These are phyloP conservation scores for Dolichallabes microphthalmus DNA, from an alignment of 2,113 vertebrate species.

Conservation along the genomic window DNA sequence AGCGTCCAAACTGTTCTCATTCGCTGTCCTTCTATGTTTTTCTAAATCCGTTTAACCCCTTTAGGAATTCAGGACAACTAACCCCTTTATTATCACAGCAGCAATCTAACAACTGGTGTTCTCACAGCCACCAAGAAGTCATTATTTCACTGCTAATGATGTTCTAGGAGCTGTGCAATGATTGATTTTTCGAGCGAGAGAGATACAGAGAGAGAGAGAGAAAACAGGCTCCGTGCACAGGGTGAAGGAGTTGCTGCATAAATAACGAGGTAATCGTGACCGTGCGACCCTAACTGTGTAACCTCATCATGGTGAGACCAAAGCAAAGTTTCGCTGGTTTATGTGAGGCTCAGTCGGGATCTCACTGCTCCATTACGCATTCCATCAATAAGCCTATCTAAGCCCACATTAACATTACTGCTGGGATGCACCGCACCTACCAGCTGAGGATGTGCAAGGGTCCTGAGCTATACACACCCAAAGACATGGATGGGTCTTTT, in stretches of 20 bases:
- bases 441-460: conserved; percentile 16
- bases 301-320: conserved; percentile 37
- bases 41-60: neutral
- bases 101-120: conserved; percentile 22
- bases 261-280: conserved; percentile 27
- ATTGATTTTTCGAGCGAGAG: conserved; percentile 20
- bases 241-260: conserved; percentile 1
- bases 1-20: conserved; percentile 1
- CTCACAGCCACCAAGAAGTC: conserved; percentile 25
- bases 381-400: conserved; percentile 46
- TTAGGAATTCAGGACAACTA: conserved; percentile 38
- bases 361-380: conserved; percentile 16
- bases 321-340: conserved; percentile 11
- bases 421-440: conserved; percentile 12
- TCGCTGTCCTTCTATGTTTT: conserved; percentile 7
- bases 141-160: conserved; percentile 40
- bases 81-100: conserved; percentile 44
- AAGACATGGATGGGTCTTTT: neutral
- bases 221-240: neutral
- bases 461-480: conserved; percentile 26
- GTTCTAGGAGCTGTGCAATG: conserved; percentile 28
- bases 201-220: neutral
- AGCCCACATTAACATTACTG: conserved; percentile 42
- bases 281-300: conserved; percentile 19
- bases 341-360: conserved; percentile 29